Conservation (phyloP, 2,888 invertebrate species). For the Entomobrya proxima region DNA sequence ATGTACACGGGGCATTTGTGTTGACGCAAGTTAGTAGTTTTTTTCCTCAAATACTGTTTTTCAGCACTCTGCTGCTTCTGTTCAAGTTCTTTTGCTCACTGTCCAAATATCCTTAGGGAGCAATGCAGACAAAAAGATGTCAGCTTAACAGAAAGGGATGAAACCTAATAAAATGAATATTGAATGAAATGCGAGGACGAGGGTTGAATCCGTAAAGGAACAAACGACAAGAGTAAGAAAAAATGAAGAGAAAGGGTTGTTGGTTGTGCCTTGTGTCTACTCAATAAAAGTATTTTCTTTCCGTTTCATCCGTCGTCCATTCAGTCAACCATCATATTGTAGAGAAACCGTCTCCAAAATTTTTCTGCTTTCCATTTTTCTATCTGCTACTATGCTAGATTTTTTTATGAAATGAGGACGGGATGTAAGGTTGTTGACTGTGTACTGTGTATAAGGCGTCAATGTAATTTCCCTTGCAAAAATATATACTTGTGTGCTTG, state of each 20-base stretch:
- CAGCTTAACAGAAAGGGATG: conserved; percentile 61
- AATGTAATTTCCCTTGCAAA: neutral
- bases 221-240: neutral
- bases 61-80: conserved; percentile 6
- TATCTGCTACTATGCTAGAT: neutral
- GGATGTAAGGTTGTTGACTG: neutral
- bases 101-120: conserved; percentile 64
- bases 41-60: neutral
- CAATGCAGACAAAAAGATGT: conserved; percentile 65
- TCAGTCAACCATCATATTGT: conserved; percentile 20
- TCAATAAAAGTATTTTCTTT: conserved; percentile 54
- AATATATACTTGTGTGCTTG: neutral
- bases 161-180: conserved; percentile 68
- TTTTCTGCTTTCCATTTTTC: neutral
- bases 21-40: neutral
- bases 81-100: conserved; percentile 24
- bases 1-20: neutral
- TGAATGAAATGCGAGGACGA: conserved; percentile 62
- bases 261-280: conserved; percentile 1
- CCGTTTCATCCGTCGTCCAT: conserved; percentile 19
- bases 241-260: conserved; percentile 48
- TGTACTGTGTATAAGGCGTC: neutral
- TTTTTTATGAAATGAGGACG: conserved; percentile 7
- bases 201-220: conserved; percentile 57
- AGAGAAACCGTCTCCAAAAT: conserved; percentile 1